These are phyloP conservation scores for Lasiurus borealis DNA, from an alignment of 2,113 vertebrate species.

Conservation along the genomic window DNA sequence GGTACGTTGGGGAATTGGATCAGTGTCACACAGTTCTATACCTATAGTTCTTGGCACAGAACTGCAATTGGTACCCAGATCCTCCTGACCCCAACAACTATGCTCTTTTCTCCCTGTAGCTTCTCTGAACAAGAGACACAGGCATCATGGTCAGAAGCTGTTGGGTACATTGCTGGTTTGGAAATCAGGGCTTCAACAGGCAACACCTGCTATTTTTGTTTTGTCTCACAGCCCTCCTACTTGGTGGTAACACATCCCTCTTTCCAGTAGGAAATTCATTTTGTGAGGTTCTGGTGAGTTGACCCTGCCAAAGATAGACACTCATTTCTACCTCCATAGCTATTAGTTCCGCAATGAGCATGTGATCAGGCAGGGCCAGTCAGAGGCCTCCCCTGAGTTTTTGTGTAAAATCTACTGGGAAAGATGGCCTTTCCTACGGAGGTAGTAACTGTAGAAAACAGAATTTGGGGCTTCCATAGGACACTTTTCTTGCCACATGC, in stretches of 20 bases:
- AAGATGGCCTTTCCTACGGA: neutral
- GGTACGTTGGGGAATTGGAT: neutral
- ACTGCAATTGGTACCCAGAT: neutral
- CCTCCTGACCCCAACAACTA: neutral
- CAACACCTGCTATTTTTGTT: neutral
- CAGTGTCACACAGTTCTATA: neutral
- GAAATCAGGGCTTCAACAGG: neutral
- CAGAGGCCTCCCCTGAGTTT: neutral
- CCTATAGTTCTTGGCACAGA: neutral
- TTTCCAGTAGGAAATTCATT: neutral
- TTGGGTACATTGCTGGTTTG: neutral
- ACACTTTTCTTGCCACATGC: neutral
- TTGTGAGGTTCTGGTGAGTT: neutral
- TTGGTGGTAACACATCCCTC: neutral
- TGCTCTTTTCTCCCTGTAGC: neutral
- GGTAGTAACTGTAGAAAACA: neutral
- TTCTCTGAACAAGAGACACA: conserved; percentile 31
- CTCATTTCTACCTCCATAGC: too few species aligned
- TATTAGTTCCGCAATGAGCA: neutral
- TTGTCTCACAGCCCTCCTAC: neutral
- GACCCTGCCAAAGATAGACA: neutral
- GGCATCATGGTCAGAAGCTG: neutral
- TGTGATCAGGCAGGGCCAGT: neutral
- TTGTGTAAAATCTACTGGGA: neutral
- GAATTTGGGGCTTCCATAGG: neutral